These are phyloP conservation scores for Podarcis raffonei DNA, from an alignment of 2,113 vertebrate genomes.

Conservation along the genomic window DNA sequence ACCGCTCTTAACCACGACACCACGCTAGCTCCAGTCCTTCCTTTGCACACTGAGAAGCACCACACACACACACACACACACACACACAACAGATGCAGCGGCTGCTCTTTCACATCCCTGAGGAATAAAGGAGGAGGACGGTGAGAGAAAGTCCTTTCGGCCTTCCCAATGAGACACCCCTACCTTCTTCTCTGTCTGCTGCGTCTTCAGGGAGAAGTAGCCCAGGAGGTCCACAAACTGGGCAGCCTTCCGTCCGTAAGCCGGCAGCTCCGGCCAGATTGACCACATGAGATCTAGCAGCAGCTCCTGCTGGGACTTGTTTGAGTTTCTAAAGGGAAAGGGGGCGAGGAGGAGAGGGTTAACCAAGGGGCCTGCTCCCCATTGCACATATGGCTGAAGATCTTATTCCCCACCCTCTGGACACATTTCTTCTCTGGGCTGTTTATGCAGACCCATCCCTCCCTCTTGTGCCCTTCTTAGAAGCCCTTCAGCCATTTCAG, in stretches of 20 bases:
- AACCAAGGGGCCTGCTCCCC: no score
- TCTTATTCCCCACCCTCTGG: no score
- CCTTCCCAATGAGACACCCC: background rate
- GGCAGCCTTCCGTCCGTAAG: constrained; percentile 96
- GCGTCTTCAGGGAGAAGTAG: constrained; percentile 97
- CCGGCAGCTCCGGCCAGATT: constrained; percentile 97
- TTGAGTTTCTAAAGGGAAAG: constrained; percentile 85
- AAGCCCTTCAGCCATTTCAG: no score
- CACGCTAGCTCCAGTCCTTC: no score
- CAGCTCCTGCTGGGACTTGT: constrained; percentile 93
- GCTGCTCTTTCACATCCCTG: no score
- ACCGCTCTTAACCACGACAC: no score
- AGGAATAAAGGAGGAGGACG: no score
- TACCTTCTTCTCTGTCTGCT: constrained; percentile 99
- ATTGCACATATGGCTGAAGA: no score
- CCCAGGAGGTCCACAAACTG: constrained; percentile 98
- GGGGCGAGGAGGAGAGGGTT: background rate
- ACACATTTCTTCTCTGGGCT: rapidly evolving
- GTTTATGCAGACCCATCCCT: background rate
- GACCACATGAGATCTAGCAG: constrained; percentile 97
- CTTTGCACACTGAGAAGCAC: no score
- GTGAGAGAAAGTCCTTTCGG: background rate
- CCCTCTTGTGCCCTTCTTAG: no score
- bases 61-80: no score
- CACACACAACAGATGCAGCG: no score